phyloP scores from a whole-genome alignment of 2,113 vertebrate genomes.

The Otocyon megalotis region DNA sequence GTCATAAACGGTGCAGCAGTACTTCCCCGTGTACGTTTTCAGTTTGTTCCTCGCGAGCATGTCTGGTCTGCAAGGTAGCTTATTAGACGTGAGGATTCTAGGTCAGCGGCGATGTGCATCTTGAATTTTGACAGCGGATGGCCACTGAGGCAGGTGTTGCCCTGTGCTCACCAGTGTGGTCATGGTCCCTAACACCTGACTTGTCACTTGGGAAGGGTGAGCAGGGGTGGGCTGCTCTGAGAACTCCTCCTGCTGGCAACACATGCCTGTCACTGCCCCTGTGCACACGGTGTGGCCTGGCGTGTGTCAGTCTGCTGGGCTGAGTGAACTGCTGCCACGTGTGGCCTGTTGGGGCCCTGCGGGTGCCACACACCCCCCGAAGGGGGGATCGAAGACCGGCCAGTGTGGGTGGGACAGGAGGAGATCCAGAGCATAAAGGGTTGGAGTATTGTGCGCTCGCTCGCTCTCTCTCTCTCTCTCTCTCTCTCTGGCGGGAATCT shows the following conservation, averaged over 20 bases:
- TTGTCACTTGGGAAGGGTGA: neutral
- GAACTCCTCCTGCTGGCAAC: neutral
- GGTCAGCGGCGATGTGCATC: neutral
- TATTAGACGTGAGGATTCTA: neutral
- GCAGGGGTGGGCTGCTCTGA: neutral
- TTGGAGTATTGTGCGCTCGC: neutral
- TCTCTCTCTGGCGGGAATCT: neutral
- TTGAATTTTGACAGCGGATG: neutral
- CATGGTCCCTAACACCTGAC: no score
- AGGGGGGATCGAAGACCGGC: neutral
- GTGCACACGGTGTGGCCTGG: neutral
- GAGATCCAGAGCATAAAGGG: neutral
- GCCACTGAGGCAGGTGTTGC: neutral
- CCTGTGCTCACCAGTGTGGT: neutral
- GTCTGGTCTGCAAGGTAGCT: neutral
- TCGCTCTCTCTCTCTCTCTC: no score
- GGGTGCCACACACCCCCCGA: neutral
- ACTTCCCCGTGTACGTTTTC: neutral
- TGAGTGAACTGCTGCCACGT: neutral
- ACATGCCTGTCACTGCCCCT: neutral
- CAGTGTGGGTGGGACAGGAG: neutral
- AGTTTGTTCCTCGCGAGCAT: neutral
- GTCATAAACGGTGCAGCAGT: neutral
- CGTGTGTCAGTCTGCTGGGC: neutral
- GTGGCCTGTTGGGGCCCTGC: neutral